A percentile compares a stretch with the other conserved stretches of the same genome.
Conservation (phyloP, 2,113 vertebrate genomes). For the Xiphophorus maculatus region DNA sequence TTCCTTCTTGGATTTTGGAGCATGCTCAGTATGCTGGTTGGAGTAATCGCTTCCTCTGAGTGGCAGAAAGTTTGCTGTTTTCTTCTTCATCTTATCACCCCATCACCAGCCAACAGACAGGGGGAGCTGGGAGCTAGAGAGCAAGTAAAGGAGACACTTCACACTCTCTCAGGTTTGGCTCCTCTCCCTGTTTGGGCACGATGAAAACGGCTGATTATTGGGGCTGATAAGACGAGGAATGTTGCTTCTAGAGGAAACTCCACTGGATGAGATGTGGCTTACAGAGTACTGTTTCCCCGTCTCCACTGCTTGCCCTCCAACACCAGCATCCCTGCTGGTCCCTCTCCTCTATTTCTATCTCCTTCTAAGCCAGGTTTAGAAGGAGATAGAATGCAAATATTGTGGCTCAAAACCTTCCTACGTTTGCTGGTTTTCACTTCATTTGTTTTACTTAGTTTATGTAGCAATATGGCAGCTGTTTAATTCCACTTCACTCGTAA, state of each 20-base stretch:
- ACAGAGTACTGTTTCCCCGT: slow-evolving; percentile 47
- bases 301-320: slow-evolving; percentile 41
- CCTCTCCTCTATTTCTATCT: slow-evolving; percentile 28
- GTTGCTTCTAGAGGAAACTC: slow-evolving; percentile 74
- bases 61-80: slow-evolving; percentile 76
- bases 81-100: slow-evolving; percentile 74
- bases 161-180: slow-evolving; percentile 52
- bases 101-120: slow-evolving; percentile 67
- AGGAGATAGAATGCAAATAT: slow-evolving; percentile 50
- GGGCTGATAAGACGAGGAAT: slow-evolving; percentile 74
- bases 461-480: not conserved
- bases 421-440: not conserved
- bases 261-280: slow-evolving; percentile 61
- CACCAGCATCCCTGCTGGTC: not conserved
- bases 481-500: not conserved
- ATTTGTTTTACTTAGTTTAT: not conserved
- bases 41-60: slow-evolving; percentile 81
- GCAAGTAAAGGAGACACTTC: slow-evolving; percentile 41
- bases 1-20: slow-evolving; percentile 35
- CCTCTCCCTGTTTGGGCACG: slow-evolving; percentile 83
- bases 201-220: slow-evolving; percentile 76
- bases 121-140: slow-evolving; percentile 55
- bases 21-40: slow-evolving; percentile 25
- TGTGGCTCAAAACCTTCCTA: slow-evolving; percentile 69
- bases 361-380: not conserved